Evolutionary conservation across 2,113 vertebrate genomes (phyloP).

Genomic region (Scatophagus argus): DNA sequence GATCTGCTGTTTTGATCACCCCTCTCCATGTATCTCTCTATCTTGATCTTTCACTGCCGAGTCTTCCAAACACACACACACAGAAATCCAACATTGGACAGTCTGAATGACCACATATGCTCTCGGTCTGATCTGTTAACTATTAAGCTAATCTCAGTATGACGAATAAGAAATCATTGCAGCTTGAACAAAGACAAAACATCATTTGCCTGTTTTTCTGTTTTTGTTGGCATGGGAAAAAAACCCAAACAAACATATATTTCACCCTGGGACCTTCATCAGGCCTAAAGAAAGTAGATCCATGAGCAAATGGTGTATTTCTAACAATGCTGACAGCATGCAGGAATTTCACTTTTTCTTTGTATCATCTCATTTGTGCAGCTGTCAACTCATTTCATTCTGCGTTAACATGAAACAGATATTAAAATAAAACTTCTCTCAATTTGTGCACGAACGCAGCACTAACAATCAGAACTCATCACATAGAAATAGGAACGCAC

Average conservation of each 20-base stretch:
- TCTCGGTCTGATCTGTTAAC: neutral
- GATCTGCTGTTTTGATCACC: slow-evolving; percentile 59
- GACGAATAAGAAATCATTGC: neutral
- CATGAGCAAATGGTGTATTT: neutral
- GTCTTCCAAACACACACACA: neutral
- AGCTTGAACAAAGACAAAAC: neutral
- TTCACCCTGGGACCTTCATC: neutral
- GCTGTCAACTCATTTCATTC: neutral
- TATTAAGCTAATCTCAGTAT: neutral
- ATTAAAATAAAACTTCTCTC: neutral
- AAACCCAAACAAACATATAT: too few relatives aligned
- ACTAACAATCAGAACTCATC: neutral
- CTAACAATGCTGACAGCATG: neutral
- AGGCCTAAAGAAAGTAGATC: neutral
- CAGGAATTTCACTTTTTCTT: neutral
- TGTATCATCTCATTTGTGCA: neutral
- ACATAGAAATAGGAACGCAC: neutral
- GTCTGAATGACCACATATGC: neutral
- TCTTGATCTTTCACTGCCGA: neutral
- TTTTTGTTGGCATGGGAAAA: neutral
- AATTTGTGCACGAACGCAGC: neutral
- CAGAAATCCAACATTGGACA: neutral
- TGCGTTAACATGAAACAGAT: neutral
- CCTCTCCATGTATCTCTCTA: slow-evolving; percentile 8
- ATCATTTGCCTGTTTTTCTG: too few relatives aligned